Percentiles rank a stretch among this genome's conserved stretches.
Evolutionary conservation across 1,140 invertebrate genomes (phyloP).

Genomic region (Rhopalosiphum padi): DNA sequence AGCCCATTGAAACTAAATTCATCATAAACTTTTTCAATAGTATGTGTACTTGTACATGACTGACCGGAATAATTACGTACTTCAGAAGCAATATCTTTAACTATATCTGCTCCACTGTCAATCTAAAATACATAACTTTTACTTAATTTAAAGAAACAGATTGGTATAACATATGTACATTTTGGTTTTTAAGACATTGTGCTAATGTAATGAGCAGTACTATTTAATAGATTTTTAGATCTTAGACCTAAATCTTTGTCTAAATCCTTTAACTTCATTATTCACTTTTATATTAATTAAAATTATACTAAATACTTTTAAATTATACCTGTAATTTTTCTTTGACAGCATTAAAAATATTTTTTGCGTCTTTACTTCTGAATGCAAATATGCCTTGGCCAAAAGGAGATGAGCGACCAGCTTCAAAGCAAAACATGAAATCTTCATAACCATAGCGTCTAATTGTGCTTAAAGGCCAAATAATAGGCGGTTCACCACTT

Average conservation of each 20-base stretch:
- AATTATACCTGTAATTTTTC: slow-evolving; percentile 77
- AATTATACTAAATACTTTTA: neutral
- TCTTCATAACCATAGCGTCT: slow-evolving; percentile 94
- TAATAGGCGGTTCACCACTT: slow-evolving; percentile 76
- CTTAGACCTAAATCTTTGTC: too few species aligned
- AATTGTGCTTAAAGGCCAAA: slow-evolving; percentile 90
- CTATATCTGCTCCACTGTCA: neutral
- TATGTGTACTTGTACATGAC: slow-evolving; percentile 46
- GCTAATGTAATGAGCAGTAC: neutral
- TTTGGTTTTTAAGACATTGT: neutral
- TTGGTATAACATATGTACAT: neutral
- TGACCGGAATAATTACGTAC: slow-evolving; percentile 42
- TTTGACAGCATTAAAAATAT: slow-evolving; percentile 90
- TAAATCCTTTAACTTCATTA: neutral
- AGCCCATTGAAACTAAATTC: slow-evolving; percentile 29
- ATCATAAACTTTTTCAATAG: slow-evolving; percentile 56
- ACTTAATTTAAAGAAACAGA: neutral
- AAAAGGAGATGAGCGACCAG: slow-evolving; percentile 89
- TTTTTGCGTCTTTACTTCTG: slow-evolving; percentile 85
- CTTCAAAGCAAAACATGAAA: slow-evolving; percentile 92
- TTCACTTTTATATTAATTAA: neutral
- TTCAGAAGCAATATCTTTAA: slow-evolving; percentile 41
- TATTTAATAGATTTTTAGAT: neutral
- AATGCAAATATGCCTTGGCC: slow-evolving; percentile 96
- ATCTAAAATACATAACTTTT: slow-evolving; percentile 24